Evolutionary conservation across 2,797 vertebrate species (phyloP).

Genomic region (Saxicola maurus): DNA sequence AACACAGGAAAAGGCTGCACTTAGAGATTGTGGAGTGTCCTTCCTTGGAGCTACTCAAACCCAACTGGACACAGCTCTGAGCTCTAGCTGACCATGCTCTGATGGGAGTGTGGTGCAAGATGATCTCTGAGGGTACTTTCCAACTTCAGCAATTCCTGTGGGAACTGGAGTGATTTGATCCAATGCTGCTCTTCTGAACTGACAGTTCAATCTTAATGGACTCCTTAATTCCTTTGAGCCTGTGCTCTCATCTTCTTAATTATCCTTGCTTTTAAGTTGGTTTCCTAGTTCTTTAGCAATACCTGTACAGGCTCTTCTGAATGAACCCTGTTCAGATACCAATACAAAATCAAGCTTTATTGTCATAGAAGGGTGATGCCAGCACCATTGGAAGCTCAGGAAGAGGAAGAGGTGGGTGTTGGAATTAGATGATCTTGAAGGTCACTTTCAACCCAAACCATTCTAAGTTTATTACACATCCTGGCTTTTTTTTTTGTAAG

Average conservation of each 20-base stretch:
- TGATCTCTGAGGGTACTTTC: background rate
- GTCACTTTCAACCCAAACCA: background rate
- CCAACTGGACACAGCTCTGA: background rate
- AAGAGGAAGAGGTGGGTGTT: background rate
- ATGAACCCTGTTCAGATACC: background rate
- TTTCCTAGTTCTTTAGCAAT: background rate
- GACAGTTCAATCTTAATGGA: background rate
- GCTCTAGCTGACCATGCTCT: background rate
- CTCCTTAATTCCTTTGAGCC: background rate
- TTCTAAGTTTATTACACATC: background rate
- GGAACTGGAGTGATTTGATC: background rate
- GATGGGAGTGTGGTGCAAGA: background rate
- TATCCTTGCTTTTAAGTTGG: background rate
- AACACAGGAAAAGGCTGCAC: background rate
- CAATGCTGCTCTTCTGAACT: background rate
- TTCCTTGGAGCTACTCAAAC: background rate
- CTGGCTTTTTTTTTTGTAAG: background rate
- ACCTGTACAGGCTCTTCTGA: background rate
- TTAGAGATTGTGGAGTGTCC: background rate
- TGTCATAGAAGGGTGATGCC: background rate
- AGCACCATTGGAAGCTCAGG: fast-evolving
- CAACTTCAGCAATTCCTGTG: background rate
- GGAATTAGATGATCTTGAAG: background rate
- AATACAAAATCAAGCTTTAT: background rate
- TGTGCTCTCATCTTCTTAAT: background rate